A percentile compares a stretch with the other conserved stretches of the same genome.
Conservation (phyloP, 2,888 invertebrate species). For the Drosophila kokeensis region DNA sequence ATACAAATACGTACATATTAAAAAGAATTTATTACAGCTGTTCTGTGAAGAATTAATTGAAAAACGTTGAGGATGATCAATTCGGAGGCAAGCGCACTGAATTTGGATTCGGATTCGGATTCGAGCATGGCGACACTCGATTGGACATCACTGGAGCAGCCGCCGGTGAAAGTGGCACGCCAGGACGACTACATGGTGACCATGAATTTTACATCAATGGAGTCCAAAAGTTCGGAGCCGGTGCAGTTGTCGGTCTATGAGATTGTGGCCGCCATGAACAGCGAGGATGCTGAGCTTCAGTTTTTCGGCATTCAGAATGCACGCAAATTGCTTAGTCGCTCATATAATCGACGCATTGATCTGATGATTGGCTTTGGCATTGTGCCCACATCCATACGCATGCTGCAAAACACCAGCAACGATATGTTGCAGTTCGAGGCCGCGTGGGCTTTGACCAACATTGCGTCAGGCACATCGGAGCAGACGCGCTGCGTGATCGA, state of each 20-base stretch:
- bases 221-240: too few relatives aligned
- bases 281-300: slow-evolving; percentile 87
- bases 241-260: slow-evolving; percentile 90
- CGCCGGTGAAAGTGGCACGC: slow-evolving; percentile 86
- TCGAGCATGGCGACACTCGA: slow-evolving; percentile 93
- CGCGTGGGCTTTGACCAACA: slow-evolving; percentile 98
- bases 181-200: slow-evolving; percentile 89
- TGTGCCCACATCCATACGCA: slow-evolving; percentile 92
- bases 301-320: slow-evolving; percentile 92
- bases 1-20: slow-evolving; percentile 6
- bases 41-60: slow-evolving; percentile 6
- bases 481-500: slow-evolving; percentile 95
- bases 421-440: slow-evolving; percentile 95
- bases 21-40: slow-evolving; percentile 40
- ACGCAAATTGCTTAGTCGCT: slow-evolving; percentile 94
- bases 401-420: slow-evolving; percentile 89
- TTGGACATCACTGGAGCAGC: slow-evolving; percentile 85
- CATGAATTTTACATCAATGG: too few relatives aligned
- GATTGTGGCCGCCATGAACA: slow-evolving; percentile 90
- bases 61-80: slow-evolving; percentile 64
- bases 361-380: slow-evolving; percentile 93
- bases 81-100: slow-evolving; percentile 86
- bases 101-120: slow-evolving; percentile 88
- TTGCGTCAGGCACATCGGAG: slow-evolving; percentile 96
- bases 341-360: slow-evolving; percentile 96